Conservation (phyloP, 2,797 vertebrate genomes). For the Chaunax sp. region DNA sequence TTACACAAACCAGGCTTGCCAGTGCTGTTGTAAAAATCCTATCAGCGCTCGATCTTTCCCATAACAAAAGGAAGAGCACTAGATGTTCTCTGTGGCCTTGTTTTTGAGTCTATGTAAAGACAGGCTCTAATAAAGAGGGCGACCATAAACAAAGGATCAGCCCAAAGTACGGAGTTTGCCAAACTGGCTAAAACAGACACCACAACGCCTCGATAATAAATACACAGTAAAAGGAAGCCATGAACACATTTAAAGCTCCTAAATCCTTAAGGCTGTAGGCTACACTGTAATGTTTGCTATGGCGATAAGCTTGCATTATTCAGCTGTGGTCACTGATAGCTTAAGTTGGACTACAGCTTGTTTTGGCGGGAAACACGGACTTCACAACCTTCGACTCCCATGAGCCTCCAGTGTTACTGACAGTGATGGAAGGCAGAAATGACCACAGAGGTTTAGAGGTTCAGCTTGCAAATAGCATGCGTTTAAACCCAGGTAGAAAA, state of each 20-base stretch:
- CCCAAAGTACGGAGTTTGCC: conserved; percentile 45
- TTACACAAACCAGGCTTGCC: conserved; percentile 76
- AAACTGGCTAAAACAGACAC: conserved; percentile 59
- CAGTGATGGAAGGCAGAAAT: conserved; percentile 61
- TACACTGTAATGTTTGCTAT: conserved; percentile 26
- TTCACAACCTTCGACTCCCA: conserved; percentile 54
- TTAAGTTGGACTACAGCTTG: conserved; percentile 40
- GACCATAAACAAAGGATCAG: conserved; percentile 63
- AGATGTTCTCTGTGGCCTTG: conserved; percentile 63
- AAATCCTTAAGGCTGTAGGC: background rate
- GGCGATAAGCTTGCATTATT: conserved; percentile 22
- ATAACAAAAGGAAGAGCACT: conserved; percentile 70
- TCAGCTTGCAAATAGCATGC: conserved; percentile 30
- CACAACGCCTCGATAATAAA: conserved; percentile 36
- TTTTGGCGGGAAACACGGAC: conserved; percentile 49
- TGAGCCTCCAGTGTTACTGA: conserved; percentile 60
- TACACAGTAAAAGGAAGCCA: conserved; percentile 44
- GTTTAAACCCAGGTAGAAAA: conserved; percentile 23
- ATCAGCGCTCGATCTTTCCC: conserved; percentile 62
- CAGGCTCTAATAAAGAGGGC: conserved; percentile 63
- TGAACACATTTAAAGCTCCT: conserved; percentile 9
- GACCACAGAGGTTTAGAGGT: conserved; percentile 26
- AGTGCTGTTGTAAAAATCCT: conserved; percentile 64
- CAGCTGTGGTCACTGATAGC: conserved; percentile 24
- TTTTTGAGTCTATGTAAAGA: conserved; percentile 53